These are phyloP conservation scores for Liasis olivaceus DNA, from an alignment of 2,797 vertebrate species.

Conservation along the genomic window DNA sequence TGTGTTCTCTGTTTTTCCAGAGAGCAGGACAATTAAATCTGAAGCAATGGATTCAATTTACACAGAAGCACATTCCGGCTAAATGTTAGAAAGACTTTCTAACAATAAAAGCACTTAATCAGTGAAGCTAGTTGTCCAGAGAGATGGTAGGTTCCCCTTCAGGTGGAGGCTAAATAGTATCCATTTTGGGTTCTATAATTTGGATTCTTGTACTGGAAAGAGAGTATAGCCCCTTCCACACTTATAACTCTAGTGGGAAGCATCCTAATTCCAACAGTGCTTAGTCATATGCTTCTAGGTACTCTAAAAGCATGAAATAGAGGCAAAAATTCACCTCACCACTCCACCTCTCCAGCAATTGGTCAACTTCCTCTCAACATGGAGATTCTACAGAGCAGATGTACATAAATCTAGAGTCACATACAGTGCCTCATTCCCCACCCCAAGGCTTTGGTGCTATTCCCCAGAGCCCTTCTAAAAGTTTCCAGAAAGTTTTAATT, in stretches of 20 bases:
- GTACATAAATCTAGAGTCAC: not conserved
- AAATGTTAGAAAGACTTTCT: not conserved
- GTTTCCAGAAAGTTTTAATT: not conserved
- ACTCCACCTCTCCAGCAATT: not conserved
- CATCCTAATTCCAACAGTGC: not conserved
- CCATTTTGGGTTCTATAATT: not conserved
- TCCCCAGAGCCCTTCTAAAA: not conserved
- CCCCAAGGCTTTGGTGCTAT: not conserved
- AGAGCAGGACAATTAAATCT: not conserved
- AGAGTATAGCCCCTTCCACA: not conserved
- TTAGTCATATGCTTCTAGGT: not conserved
- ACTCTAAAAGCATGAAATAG: not conserved
- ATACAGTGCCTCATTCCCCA: not conserved
- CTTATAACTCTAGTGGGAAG: not conserved
- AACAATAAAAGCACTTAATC: not conserved
- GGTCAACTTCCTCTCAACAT: not conserved
- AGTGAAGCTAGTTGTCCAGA: not conserved
- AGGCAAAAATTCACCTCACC: not conserved
- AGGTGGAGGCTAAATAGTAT: not conserved
- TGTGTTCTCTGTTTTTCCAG: not conserved
- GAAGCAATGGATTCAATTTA: not conserved
- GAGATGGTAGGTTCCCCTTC: not conserved
- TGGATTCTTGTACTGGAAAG: not conserved
- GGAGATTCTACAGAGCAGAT: not conserved
- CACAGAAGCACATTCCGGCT: not conserved